Base-by-base conservation (phyloP, 2,888 invertebrate genomes). In the Malthinus flaveolus region DNA sequence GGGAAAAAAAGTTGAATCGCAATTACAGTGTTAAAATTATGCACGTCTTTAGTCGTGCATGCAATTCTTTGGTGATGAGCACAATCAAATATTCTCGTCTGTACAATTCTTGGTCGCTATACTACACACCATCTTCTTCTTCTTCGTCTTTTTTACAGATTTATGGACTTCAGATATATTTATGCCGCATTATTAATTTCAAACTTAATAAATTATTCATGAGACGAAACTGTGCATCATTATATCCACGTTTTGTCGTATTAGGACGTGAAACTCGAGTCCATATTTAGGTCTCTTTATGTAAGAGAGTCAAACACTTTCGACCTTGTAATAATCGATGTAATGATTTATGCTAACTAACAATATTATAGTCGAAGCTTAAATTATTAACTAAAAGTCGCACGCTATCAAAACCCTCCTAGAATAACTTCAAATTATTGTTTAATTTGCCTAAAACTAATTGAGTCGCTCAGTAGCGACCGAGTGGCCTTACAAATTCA, bases 41-140 rank as follows among this genome's bases (percentile, higher is more conserved):
- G 63, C 61, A 63, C 61, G 56, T 61, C 61, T 48, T 56, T 59
- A 57, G 33, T 59, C 56, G 56, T 60, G 60, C 64, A 64, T 64
- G 64, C 64, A 62, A 64, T 58, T 42, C 39, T 23, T 42, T 42
- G 39, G 23, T 42, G 39, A 42, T 42, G 39, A 42, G 39, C 23
- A 42, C 39, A 42, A 15, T 42, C 39, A 23, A 42, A 42, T 42
- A 42, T 42, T 23, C 23, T 42, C 15, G 39, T 42, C 39, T 42
- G 39, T 23, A 42, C 39, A 42, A 15, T 42, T 15, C 39, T 42
- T 12, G 39, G 11, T 31, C 3, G 35, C 35, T 46, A 46, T 32
- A 46, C 12, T n/a, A n/a, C n/a, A n/a, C n/a, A n/a, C n/a, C 23
- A 32, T 10, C 31, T 11, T 32, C 46, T 31, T 32, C 32, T 32